Evolutionary conservation across 2,888 invertebrate genomes (phyloP).

Genomic region (Ctena decussata): DNA sequence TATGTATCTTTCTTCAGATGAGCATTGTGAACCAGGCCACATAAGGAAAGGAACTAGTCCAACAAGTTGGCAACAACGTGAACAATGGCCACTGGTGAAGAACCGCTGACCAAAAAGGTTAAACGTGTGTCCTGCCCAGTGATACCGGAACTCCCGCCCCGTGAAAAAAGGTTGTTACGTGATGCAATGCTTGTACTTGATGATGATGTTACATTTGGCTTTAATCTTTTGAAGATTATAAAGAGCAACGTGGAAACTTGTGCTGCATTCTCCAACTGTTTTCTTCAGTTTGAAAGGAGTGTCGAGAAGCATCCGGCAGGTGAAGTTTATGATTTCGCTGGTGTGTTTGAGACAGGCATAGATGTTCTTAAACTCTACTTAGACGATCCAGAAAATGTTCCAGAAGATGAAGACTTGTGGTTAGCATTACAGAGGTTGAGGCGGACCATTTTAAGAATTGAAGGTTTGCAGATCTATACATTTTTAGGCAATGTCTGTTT

Average conservation of each 20-base stretch:
- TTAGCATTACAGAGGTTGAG: background rate
- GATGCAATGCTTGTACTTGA: background rate
- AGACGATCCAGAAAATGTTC: background rate
- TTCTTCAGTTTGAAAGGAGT: conserved; percentile 1
- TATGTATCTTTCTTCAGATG: no score
- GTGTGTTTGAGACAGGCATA: background rate
- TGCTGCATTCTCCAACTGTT: background rate
- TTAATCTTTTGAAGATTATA: background rate
- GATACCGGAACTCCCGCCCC: background rate
- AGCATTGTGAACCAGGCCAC: no score
- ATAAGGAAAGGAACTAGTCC: no score
- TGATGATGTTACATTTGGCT: background rate
- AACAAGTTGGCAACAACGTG: no score
- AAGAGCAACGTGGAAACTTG: conserved; percentile 1
- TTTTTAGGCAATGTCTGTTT: no score
- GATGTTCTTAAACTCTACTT: background rate
- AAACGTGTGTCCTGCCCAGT: background rate
- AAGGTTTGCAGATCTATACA: background rate
- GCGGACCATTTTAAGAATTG: background rate
- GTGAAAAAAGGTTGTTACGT: background rate
- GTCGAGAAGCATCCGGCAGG: background rate
- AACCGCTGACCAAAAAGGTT: background rate
- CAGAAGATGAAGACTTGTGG: background rate
- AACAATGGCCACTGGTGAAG: background rate
- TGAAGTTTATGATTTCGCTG: background rate